These are phyloP conservation scores for Heliconius sara DNA, from an alignment of 2,888 invertebrate genomes.

Conservation along the genomic window DNA sequence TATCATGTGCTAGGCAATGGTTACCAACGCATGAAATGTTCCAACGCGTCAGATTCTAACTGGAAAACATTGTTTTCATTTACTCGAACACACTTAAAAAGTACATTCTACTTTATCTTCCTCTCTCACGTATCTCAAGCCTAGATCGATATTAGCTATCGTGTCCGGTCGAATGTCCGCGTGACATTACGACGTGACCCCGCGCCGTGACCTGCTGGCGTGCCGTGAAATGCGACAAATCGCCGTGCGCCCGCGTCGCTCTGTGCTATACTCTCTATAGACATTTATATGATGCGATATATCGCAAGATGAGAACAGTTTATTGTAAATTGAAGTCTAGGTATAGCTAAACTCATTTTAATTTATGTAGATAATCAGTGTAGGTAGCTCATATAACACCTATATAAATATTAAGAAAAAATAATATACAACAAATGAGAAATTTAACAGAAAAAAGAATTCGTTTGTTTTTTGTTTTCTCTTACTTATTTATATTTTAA, in stretches of 20 bases:
- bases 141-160: slow-evolving; percentile 39
- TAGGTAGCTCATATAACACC: no score
- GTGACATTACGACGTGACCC: slow-evolving; percentile 71
- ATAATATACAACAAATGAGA: no score
- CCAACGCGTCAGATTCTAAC: not conserved
- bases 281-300: slow-evolving; percentile 50
- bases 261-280: slow-evolving; percentile 56
- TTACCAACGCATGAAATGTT: no score
- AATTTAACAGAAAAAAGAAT: no score
- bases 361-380: no score
- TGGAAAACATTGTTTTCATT: not conserved
- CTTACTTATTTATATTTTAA: not conserved
- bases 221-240: slow-evolving; percentile 82
- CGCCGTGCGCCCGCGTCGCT: slow-evolving; percentile 75
- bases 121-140: slow-evolving; percentile 27
- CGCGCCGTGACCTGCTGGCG: slow-evolving; percentile 70
- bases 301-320: slow-evolving; percentile 21
- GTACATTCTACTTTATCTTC: not conserved
- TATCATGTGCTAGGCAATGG: no score
- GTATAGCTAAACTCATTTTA: no score
- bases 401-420: no score
- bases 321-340: not conserved
- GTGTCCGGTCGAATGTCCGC: slow-evolving; percentile 67
- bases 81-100: not conserved
- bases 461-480: not conserved